Conservation (phyloP, 2,113 vertebrate genomes). For the Mormoops blainvillei region DNA sequence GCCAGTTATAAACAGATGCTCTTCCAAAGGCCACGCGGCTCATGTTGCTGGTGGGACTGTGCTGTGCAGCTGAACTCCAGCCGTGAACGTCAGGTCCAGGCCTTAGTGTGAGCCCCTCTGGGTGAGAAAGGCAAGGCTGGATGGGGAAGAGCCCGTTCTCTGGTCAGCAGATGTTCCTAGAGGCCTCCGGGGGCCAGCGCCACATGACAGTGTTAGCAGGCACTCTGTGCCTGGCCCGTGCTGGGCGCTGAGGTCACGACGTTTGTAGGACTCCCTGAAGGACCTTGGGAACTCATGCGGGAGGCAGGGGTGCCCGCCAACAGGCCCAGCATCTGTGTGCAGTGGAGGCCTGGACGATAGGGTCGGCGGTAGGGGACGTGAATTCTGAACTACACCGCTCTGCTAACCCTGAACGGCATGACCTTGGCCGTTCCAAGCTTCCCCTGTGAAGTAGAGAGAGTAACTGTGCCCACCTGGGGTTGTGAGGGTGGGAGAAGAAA, state of each 20-base stretch:
- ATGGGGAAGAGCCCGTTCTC: background rate
- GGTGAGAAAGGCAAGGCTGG: background rate
- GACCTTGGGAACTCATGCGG: rapidly evolving
- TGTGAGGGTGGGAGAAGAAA: background rate
- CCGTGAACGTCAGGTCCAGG: background rate
- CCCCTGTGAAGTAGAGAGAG: background rate
- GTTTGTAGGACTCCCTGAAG: background rate
- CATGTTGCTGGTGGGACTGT: background rate
- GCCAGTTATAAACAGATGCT: constrained; percentile 25
- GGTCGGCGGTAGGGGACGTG: background rate
- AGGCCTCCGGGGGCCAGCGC: background rate
- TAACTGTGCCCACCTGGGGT: too few relatives aligned
- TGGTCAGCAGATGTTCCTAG: background rate
- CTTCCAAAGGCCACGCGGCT: constrained; percentile 14
- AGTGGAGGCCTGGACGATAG: rapidly evolving
- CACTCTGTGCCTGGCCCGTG: background rate
- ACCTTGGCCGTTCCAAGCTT: background rate
- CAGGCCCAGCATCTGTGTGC: too few relatives aligned
- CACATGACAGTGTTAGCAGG: rapidly evolving
- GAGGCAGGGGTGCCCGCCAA: background rate
- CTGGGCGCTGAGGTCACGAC: background rate
- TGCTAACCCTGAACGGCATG: background rate
- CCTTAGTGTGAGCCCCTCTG: background rate
- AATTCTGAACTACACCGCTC: background rate
- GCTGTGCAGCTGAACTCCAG: background rate